Evolutionary conservation across 2,797 vertebrate species (phyloP).

Genomic region (Acomys russatus): DNA sequence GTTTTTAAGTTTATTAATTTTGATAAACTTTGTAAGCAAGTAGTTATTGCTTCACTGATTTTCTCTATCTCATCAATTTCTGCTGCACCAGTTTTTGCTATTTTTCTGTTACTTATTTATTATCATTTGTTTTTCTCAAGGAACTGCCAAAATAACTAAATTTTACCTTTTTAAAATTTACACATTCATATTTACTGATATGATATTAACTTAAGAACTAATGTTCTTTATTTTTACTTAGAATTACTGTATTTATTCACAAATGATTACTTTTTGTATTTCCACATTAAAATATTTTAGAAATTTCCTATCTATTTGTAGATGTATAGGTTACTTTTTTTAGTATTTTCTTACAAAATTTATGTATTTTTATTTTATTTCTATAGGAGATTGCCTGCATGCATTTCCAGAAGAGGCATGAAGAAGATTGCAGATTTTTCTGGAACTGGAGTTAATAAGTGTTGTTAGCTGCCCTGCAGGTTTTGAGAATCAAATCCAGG

Average conservation of each 20-base stretch:
- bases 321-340: neutral
- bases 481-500: neutral
- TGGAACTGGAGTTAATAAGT: neutral
- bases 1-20: conserved; percentile 31
- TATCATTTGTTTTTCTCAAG: neutral
- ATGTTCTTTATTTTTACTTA: neutral
- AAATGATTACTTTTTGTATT: neutral
- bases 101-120: conserved; percentile 18
- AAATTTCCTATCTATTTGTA: neutral
- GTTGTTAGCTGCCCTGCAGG: neutral
- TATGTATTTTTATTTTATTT: neutral
- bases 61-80: conserved; percentile 49
- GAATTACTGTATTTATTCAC: neutral
- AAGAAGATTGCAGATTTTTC: neutral
- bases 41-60: conserved; percentile 60
- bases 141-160: conserved; percentile 46
- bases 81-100: conserved; percentile 34
- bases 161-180: conserved; percentile 31
- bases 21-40: conserved; percentile 49
- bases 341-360: rapidly evolving
- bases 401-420: too few relatives aligned
- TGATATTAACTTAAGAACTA: neutral
- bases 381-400: neutral
- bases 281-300: neutral
- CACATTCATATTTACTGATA: neutral